Conservation (phyloP, 2,113 vertebrate species). For the Phaethornis superciliosus region DNA sequence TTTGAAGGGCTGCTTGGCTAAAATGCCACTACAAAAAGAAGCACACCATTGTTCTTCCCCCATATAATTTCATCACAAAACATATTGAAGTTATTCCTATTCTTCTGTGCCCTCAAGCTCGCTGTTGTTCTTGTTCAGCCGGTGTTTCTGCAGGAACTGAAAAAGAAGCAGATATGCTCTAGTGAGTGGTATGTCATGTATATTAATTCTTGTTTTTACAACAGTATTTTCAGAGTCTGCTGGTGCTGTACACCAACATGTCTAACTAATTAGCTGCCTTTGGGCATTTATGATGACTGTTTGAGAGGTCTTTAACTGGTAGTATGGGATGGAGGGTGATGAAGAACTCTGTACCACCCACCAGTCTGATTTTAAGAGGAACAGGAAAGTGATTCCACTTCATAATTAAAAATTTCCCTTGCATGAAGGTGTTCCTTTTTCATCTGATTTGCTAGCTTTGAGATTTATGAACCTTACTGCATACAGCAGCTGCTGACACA, state of each 20-base stretch:
- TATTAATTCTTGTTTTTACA: not conserved
- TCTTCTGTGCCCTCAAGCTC: not conserved
- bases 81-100: not conserved
- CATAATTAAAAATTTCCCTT: not conserved
- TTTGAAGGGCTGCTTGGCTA: not conserved
- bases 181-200: not conserved
- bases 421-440: not conserved
- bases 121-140: not conserved
- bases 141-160: not conserved
- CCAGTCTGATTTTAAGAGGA: not conserved
- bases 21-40: not conserved
- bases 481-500: not conserved
- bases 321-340: not conserved
- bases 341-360: rapidly evolving
- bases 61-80: not conserved
- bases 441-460: not conserved
- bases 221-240: not conserved
- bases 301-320: not conserved
- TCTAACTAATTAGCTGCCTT: not conserved
- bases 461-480: not conserved
- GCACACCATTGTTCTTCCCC: not conserved
- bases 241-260: not conserved
- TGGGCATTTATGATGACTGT: not conserved
- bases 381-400: not conserved
- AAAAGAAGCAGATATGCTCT: not conserved